phyloP scores from a whole-genome alignment of 2,113 vertebrate species.

The Conger conger region DNA sequence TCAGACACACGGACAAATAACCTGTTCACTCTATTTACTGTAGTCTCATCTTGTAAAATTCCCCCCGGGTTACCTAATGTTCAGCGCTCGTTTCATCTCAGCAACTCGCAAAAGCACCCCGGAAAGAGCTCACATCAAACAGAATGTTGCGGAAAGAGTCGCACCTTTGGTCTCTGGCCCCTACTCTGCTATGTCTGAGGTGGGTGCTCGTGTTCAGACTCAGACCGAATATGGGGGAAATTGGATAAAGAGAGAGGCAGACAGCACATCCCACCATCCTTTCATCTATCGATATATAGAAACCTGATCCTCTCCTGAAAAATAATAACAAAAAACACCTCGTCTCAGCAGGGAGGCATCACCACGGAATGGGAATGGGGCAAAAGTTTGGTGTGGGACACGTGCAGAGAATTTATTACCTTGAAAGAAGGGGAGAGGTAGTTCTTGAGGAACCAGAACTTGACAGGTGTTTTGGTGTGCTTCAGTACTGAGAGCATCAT shows the following conservation, averaged over 20 bases:
- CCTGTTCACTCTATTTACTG: not conserved
- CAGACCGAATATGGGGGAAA: constrained; percentile 9
- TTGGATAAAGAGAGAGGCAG: constrained; percentile 20
- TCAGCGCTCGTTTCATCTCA: not conserved
- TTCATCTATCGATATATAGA: constrained; percentile 26
- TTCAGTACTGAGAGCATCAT: constrained; percentile 97
- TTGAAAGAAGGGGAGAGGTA: constrained; percentile 97
- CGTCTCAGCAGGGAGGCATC: constrained; percentile 20
- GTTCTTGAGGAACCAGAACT: constrained; percentile 99
- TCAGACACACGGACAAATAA: not conserved
- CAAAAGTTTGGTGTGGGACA: not conserved
- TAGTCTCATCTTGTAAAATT: not conserved
- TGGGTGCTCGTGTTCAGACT: not conserved
- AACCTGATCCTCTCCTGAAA: not conserved
- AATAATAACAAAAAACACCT: too few relatives aligned
- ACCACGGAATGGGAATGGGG: constrained; percentile 3
- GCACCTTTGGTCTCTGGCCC: not conserved
- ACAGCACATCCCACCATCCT: constrained; percentile 17
- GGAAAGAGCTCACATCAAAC: not conserved
- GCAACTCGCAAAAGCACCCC: not conserved
- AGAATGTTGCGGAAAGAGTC: not conserved
- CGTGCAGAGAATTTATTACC: constrained; percentile 61
- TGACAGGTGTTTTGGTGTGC: constrained; percentile 90
- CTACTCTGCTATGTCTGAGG: not conserved
- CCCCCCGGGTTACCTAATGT: not conserved